Base-by-base conservation (phyloP, 2,888 invertebrate genomes). In the Eustalomyia histrio region DNA sequence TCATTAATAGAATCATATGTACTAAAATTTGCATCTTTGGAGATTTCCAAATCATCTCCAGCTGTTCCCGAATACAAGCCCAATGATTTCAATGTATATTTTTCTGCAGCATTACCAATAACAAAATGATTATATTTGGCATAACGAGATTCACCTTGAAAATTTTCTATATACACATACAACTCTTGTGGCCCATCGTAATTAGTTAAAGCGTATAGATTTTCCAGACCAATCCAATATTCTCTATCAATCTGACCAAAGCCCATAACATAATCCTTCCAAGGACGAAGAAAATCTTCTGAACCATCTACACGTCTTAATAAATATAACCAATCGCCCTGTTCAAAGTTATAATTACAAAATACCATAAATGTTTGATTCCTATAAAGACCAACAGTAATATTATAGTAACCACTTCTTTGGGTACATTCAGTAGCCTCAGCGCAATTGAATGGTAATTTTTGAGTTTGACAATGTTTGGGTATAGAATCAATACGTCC, bases 181-280 rank as follows among this genome's bases (percentile, higher is more conserved):
- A 73, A 12, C n/a, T 73, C 73, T 21, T 73, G 73, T 0, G 73
- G 73, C 9, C 73, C 73, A 47, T 73, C 64, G 16, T 21, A 50
- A 52, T 73, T 73, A 1, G 73, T 73, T 14, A 73, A 18, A 7
- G 58, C 65, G 16, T 73, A 33, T 0, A 73, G 12, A 35, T 65
- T 57, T 18, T 73, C 73, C 57, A 73, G 58, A 35, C 73, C 73
- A 33, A 73, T 58, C 73, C 73, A 73, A 33, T 65, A 73, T 50
- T 73, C 73, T 35, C 64, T 29, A n/a, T 47, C 73, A n/a, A 73
- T 64, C 14, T 47, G 14, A n/a, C 73, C 73, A 35, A 73, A 73
- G 4, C 73, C 73, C 7, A 58, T 50, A 18, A 73, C 39, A 50
- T 73, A 73, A 16, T 73, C 52, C 7, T 2, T 7, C 73, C 73